Percentiles rank a stretch among this genome's conserved stretches.
These are phyloP conservation scores for Rhinoptilus africanus DNA, from an alignment of 2,113 vertebrate species.

Conservation along the genomic window DNA sequence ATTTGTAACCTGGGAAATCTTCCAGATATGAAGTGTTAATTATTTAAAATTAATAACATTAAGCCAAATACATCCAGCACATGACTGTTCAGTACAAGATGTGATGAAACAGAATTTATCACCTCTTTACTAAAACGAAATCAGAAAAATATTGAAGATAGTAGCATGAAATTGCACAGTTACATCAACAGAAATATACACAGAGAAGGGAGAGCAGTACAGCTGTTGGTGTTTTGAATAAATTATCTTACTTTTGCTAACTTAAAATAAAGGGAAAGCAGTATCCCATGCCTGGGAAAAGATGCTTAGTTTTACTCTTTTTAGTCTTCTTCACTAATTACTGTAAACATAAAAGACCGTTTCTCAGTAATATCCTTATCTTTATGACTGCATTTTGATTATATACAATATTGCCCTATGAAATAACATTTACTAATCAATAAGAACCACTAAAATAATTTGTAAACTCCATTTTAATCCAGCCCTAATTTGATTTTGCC, in stretches of 20 bases:
- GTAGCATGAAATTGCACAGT: background rate
- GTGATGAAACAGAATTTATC: background rate
- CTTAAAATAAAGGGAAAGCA: background rate
- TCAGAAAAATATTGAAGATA: background rate
- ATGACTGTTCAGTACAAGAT: background rate
- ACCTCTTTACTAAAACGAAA: background rate
- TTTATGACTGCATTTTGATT: slow-evolving; percentile 23
- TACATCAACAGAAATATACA: background rate
- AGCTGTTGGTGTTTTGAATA: background rate
- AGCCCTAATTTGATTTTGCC: background rate
- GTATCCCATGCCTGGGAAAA: background rate
- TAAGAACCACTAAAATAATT: slow-evolving; percentile 11
- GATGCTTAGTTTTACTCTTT: background rate
- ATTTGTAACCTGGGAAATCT: slow-evolving; percentile 6
- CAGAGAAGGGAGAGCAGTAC: rapidly evolving
- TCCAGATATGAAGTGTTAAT: background rate
- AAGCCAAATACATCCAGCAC: background rate
- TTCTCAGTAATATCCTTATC: background rate
- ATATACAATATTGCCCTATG: background rate
- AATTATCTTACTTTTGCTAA: background rate
- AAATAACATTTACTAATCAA: slow-evolving; percentile 35
- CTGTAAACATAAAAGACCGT: background rate
- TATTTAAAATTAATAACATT: background rate
- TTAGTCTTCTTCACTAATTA: background rate
- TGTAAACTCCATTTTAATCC: background rate